Conservation (phyloP, 2,797 vertebrate species). For the Spatula clypeata region DNA sequence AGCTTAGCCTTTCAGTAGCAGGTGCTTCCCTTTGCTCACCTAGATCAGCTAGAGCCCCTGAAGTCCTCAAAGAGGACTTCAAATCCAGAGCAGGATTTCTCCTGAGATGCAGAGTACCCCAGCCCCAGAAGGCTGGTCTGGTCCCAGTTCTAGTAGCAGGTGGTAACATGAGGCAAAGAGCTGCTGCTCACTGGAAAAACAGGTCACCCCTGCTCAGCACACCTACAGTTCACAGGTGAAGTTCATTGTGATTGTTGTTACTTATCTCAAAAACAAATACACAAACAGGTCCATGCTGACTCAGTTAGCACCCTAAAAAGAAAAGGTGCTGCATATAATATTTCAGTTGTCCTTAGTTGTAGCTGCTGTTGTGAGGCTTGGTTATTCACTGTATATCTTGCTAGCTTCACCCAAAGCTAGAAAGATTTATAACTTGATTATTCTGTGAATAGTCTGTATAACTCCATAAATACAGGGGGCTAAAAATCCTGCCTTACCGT, state of each 20-base stretch:
- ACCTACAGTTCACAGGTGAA: neutral
- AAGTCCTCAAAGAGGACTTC: neutral
- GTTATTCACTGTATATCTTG: conserved; percentile 22
- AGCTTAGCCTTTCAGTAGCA: neutral
- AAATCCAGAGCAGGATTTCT: neutral
- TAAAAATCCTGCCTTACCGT: neutral
- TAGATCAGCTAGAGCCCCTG: neutral
- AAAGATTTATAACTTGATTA: conserved; percentile 63
- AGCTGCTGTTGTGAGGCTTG: neutral
- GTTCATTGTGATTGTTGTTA: neutral
- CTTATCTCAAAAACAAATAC: neutral
- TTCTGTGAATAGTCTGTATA: conserved; percentile 76
- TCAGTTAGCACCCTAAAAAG: neutral
- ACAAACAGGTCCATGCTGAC: neutral
- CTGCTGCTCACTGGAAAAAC: neutral
- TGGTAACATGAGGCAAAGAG: neutral
- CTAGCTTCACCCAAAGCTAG: conserved; percentile 58
- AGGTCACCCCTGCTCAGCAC: neutral
- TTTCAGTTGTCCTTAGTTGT: neutral
- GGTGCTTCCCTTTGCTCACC: neutral
- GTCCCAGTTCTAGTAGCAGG: neutral
- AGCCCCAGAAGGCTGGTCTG: neutral
- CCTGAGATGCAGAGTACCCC: neutral
- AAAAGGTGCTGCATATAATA: neutral
- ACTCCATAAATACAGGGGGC: conserved; percentile 6